Conservation (phyloP, 1,140 invertebrate genomes). For the Hycleus cichorii region DNA sequence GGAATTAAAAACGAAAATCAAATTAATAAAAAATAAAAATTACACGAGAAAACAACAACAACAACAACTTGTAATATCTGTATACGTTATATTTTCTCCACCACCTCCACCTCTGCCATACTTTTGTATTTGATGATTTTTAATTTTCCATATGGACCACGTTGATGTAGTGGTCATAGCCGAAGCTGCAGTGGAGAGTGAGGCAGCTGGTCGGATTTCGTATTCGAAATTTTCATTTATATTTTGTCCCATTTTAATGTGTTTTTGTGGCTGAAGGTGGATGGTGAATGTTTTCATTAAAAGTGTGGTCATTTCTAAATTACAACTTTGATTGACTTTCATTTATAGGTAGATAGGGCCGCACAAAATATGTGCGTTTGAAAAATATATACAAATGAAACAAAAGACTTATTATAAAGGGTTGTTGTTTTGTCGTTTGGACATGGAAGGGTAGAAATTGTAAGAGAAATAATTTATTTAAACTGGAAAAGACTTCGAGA, state of each 20-base stretch:
- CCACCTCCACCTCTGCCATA: too few species aligned
- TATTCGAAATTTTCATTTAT: conserved; percentile 33
- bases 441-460: too few species aligned
- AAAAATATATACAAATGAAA: not conserved
- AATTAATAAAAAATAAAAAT: too few species aligned
- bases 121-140: conserved; percentile 9
- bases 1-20: too few species aligned
- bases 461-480: too few species aligned
- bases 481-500: too few species aligned
- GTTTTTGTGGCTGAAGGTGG: conserved; percentile 34
- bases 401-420: too few species aligned
- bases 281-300: conserved; percentile 35
- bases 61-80: too few species aligned
- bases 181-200: too few species aligned
- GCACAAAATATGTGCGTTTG: not conserved
- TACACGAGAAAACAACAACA: too few species aligned
- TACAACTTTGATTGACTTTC: conserved; percentile 25
- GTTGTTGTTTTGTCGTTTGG: too few species aligned
- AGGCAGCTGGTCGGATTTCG: conserved; percentile 24
- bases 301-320: conserved; percentile 35
- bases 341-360: not conserved
- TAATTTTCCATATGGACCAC: conserved; percentile 18
- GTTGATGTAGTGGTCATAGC: not conserved
- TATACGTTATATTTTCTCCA: too few species aligned
- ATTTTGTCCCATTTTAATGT: conserved; percentile 35